These are phyloP conservation scores for Metopia argyrocephala DNA, from an alignment of 2,888 invertebrate species.

Conservation along the genomic window DNA sequence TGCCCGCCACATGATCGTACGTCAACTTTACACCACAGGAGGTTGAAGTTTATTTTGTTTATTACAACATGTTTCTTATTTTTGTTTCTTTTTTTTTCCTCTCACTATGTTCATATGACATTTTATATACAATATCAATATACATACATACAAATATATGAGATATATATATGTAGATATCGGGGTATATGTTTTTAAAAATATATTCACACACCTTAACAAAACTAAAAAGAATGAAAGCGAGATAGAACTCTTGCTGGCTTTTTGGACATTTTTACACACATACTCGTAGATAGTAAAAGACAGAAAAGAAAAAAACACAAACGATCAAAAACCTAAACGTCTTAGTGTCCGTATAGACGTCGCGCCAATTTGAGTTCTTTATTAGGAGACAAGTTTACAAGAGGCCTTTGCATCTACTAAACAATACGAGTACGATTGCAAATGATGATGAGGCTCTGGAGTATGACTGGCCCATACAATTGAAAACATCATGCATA, in stretches of 20 bases:
- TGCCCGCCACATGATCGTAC: constrained; percentile 64
- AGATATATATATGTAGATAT: not conserved
- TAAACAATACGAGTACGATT: not conserved
- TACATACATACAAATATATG: constrained; percentile 29
- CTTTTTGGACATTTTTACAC: constrained; percentile 56
- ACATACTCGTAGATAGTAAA: constrained; percentile 26
- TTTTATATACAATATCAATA: constrained; percentile 46
- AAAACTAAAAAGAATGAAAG: not conserved
- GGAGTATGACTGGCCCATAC: not conserved
- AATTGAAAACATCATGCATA: constrained; percentile 49
- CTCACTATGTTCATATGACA: constrained; percentile 25
- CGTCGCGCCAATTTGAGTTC: constrained; percentile 64
- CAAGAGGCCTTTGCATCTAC: constrained; percentile 21
- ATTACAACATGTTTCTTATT: constrained; percentile 68
- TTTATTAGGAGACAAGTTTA: constrained; percentile 66
- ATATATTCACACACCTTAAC: constrained; percentile 55
- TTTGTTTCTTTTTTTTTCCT: constrained; percentile 20
- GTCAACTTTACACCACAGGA: constrained; percentile 65
- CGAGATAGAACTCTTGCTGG: constrained; percentile 49
- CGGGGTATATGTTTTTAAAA: not conserved
- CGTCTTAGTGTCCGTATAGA: too few species aligned
- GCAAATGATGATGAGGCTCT: constrained; percentile 9
- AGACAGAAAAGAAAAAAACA: not conserved
- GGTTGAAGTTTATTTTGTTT: constrained; percentile 65
- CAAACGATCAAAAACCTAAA: not conserved